Evolutionary conservation across 2,113 vertebrate species (phyloP).

Genomic region (Dromiciops gliroides): DNA sequence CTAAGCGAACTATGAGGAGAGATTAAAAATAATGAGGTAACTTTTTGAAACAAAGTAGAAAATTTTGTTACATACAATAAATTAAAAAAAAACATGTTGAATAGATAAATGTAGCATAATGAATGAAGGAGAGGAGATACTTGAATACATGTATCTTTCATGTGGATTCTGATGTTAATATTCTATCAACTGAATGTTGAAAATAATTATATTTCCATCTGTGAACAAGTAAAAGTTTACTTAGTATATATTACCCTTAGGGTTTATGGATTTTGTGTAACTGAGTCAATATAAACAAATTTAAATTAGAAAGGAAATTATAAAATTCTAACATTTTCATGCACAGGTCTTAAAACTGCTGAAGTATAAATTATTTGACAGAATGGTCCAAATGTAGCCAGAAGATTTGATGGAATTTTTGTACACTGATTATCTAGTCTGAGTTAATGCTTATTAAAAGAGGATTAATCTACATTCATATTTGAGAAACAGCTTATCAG

Average conservation of each 20-base stretch:
- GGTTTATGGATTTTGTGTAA: conserved; percentile 71
- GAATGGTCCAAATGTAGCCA: conserved; percentile 78
- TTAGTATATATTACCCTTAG: conserved; percentile 59
- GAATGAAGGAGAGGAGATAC: conserved; percentile 27
- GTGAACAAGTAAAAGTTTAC: conserved; percentile 42
- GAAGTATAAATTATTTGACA: conserved; percentile 84
- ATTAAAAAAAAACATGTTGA: background rate
- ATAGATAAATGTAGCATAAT: conserved; percentile 15
- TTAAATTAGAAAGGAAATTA: conserved; percentile 72
- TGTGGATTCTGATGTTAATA: conserved; percentile 5
- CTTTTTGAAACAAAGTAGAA: conserved; percentile 20
- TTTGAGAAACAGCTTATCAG: conserved; percentile 90
- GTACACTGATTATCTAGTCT: conserved; percentile 87
- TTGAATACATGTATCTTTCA: conserved; percentile 40
- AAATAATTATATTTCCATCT: conserved; percentile 72
- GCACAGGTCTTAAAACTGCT: conserved; percentile 77
- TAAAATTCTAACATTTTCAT: conserved; percentile 75
- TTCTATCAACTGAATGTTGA: conserved; percentile 54
- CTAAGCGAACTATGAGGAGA: background rate
- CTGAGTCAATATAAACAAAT: conserved; percentile 69
- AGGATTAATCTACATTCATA: conserved; percentile 92
- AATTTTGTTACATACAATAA: conserved; percentile 27
- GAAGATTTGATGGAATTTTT: conserved; percentile 91
- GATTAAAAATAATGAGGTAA: background rate
- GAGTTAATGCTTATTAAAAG: conserved; percentile 92